These are phyloP conservation scores for Tachyglossus aculeatus DNA, from an alignment of 2,797 vertebrate species.

Conservation along the genomic window DNA sequence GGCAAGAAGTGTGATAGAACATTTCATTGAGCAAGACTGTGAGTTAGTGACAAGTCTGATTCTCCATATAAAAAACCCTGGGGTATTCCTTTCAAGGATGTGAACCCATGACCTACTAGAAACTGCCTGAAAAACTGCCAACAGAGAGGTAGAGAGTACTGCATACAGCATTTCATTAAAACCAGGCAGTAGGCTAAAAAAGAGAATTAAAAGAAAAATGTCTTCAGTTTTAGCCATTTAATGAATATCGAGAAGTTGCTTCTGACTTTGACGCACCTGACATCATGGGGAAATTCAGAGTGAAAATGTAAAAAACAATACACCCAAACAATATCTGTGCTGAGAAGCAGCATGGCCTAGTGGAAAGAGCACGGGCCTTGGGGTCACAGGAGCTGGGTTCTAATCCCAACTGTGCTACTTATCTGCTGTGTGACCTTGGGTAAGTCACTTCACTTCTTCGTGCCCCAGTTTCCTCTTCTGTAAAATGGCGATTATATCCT, in stretches of 20 bases:
- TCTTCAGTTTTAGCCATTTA: background rate
- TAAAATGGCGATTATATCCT: too few relatives aligned
- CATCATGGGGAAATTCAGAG: too few relatives aligned
- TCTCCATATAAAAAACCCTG: background rate
- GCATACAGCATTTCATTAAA: background rate
- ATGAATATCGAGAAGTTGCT: background rate
- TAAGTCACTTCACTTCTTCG: too few relatives aligned
- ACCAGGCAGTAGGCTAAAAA: background rate
- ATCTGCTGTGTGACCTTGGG: too few relatives aligned
- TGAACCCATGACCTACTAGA: background rate
- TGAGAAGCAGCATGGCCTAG: too few relatives aligned
- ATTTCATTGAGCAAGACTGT: rapidly evolving
- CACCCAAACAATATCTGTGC: background rate
- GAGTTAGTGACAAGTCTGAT: background rate
- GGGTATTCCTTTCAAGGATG: background rate
- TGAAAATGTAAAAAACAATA: background rate
- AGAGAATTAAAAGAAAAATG: background rate
- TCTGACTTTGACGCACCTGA: background rate
- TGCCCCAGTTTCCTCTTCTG: too few relatives aligned
- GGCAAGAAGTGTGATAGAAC: background rate
- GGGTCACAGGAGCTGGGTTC: too few relatives aligned
- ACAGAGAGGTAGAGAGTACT: background rate
- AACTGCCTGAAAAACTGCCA: background rate
- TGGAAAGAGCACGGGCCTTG: too few relatives aligned
- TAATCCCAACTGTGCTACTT: too few relatives aligned